Evolutionary conservation across 2,113 vertebrate genomes (phyloP).

Genomic region (Ptilonorhynchus violaceus): DNA sequence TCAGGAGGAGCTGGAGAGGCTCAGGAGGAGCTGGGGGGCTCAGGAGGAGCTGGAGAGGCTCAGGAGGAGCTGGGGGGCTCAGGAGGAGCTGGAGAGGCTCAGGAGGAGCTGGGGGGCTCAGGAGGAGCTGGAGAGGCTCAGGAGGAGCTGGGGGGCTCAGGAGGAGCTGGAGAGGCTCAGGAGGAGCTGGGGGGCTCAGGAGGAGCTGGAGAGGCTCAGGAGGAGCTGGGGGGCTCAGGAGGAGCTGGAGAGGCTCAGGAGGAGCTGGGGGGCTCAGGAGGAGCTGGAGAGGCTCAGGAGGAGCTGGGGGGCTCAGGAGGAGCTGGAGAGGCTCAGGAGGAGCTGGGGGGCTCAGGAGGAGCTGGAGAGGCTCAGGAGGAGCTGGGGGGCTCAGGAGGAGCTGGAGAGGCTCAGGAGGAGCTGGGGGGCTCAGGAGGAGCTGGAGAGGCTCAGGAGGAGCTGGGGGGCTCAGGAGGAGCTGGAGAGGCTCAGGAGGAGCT

Average conservation of each 20-base stretch:
- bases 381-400: background rate
- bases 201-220: too few species aligned
- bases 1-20: too few species aligned
- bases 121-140: background rate
- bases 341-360: too few species aligned
- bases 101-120: background rate
- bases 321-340: background rate
- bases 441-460: background rate
- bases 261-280: background rate
- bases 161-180: background rate
- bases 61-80: background rate
- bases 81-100: background rate
- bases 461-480: too few species aligned
- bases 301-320: too few species aligned
- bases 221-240: background rate
- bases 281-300: background rate
- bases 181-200: too few species aligned
- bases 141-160: background rate
- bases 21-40: background rate
- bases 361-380: background rate
- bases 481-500: background rate
- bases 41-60: too few species aligned
- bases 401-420: background rate
- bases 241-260: background rate
- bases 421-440: background rate